Evolutionary conservation across 2,888 invertebrate species (phyloP).

Genomic region (Limnephilus rhombicus): DNA sequence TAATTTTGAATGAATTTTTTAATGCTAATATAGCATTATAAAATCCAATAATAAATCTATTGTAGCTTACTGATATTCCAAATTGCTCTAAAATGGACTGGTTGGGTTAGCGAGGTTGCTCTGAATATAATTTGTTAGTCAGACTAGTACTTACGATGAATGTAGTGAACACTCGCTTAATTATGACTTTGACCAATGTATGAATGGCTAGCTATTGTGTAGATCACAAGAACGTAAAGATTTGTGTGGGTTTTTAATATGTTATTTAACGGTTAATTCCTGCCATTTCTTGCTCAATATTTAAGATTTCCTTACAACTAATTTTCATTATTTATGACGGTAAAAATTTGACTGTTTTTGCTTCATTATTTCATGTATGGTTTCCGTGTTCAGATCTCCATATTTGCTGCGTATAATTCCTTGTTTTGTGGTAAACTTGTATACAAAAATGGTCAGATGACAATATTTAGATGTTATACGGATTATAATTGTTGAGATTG

Average conservation of each 20-base stretch:
- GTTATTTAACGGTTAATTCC: conserved; percentile 42
- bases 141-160: conserved; percentile 4
- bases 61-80: too few relatives aligned
- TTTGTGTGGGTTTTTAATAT: conserved; percentile 25
- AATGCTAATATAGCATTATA: not conserved
- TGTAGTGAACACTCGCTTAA: conserved; percentile 41
- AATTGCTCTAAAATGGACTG: not conserved
- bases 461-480: conserved; percentile 47
- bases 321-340: not conserved
- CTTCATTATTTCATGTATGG: not conserved
- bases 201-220: conserved; percentile 31
- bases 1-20: not conserved
- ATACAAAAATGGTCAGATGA: conserved; percentile 33
- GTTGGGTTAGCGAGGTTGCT: not conserved
- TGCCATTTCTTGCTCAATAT: conserved; percentile 53
- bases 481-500: conserved; percentile 50
- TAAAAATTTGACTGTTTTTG: not conserved
- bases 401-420: not conserved
- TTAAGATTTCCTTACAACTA: not conserved
- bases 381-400: conserved; percentile 17
- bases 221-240: conserved; percentile 15
- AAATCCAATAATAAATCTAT: too few relatives aligned
- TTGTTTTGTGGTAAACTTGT: conserved; percentile 7
- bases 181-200: conserved; percentile 46
- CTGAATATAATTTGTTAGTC: conserved; percentile 24